Conservation (phyloP, 2,888 invertebrate species). For the Philhelius pedissequus region DNA sequence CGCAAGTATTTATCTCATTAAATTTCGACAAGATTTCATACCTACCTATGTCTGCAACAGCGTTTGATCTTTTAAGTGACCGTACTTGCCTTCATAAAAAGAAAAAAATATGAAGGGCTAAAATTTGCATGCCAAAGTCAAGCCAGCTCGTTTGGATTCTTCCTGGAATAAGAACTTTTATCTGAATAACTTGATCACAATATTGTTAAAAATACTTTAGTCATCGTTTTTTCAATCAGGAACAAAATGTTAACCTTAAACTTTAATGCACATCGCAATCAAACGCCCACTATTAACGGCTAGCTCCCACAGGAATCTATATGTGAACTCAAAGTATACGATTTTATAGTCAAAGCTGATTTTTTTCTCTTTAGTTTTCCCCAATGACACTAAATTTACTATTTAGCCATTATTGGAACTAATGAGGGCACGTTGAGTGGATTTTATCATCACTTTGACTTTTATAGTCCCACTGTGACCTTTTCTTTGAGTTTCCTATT, state of each 20-base stretch:
- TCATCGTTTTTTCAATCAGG: neutral
- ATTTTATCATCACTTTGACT: conserved; percentile 65
- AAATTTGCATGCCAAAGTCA: neutral
- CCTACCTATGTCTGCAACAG: neutral
- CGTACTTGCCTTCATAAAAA: neutral
- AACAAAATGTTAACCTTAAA: neutral
- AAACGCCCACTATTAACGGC: neutral
- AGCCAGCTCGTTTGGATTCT: neutral
- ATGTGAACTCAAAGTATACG: neutral
- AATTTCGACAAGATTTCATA: no score
- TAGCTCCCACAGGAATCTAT: neutral
- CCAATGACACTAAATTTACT: conserved; percentile 20
- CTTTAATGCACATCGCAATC: neutral
- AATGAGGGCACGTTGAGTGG: conserved; percentile 67
- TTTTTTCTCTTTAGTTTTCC: conserved; percentile 48
- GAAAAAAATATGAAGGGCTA: neutral
- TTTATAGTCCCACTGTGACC: conserved; percentile 60
- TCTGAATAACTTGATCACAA: neutral
- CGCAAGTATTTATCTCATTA: no score
- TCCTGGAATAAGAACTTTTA: no score
- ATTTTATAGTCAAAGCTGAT: conserved; percentile 36
- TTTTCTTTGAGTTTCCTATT: conserved; percentile 56
- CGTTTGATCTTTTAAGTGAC: neutral
- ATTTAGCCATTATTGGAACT: conserved; percentile 62
- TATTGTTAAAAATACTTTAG: neutral